phyloP scores from a whole-genome alignment of 2,797 vertebrate species.

The Nasua narica region DNA sequence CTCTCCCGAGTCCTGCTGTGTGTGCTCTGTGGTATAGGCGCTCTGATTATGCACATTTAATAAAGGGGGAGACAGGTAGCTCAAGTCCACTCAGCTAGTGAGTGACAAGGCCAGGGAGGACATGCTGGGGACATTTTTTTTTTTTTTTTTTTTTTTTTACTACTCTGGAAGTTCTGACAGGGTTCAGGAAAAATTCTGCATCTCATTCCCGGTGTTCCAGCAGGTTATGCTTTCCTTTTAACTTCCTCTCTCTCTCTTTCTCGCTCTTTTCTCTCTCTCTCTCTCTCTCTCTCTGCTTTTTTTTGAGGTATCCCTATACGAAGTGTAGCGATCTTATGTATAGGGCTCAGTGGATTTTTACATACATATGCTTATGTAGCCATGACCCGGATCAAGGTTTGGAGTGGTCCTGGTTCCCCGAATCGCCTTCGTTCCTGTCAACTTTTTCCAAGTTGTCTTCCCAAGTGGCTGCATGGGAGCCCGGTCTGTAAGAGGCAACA shows the following conservation, averaged over 20 bases:
- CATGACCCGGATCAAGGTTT: neutral
- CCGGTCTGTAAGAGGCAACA: constrained; percentile 43
- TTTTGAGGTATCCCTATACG: neutral
- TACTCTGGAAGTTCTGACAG: constrained; percentile 16
- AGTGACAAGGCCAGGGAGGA: neutral
- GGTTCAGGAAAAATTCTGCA: neutral
- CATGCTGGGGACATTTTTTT: neutral
- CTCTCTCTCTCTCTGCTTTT: neutral
- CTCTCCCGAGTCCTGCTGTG: neutral
- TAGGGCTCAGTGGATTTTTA: neutral
- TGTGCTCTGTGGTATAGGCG: neutral
- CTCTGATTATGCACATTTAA: neutral
- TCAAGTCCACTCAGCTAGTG: constrained; percentile 5
- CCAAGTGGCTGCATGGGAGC: constrained; percentile 12
- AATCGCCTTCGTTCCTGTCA: constrained; percentile 33
- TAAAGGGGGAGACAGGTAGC: neutral
- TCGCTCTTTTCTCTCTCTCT: neutral
- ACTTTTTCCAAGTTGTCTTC: constrained; percentile 41
- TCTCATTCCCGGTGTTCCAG: constrained; percentile 29
- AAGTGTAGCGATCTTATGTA: neutral
- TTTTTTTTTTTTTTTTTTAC: neutral
- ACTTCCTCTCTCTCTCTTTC: neutral
- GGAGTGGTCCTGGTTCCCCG: neutral
- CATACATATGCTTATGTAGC: neutral
- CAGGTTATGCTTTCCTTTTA: neutral